phyloP scores from a whole-genome alignment of 1,140 invertebrate genomes.

The Mactra quadrangularis region DNA sequence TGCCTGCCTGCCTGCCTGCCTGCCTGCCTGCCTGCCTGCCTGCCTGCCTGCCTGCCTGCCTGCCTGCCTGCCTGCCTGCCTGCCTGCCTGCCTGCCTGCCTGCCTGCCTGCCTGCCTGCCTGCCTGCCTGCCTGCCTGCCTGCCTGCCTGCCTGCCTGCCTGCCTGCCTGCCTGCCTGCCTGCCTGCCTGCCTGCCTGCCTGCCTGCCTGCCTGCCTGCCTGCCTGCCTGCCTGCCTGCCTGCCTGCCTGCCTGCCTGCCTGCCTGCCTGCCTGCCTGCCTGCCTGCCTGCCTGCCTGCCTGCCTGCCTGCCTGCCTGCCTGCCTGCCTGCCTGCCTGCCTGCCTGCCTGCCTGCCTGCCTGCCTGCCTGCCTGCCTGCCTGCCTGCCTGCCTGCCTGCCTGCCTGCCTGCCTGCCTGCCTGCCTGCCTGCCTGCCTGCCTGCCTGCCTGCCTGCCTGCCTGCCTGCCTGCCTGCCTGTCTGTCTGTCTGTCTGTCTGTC shows the following conservation, averaged over 20 bases:
- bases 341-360: not conserved
- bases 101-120: too few relatives aligned
- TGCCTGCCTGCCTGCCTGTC: too few relatives aligned
- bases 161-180: slow-evolving; percentile 56
- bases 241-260: too few relatives aligned
- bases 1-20: not conserved
- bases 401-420: too few relatives aligned
- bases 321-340: too few relatives aligned
- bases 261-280: too few relatives aligned
- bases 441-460: not conserved
- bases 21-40: not conserved
- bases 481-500: not conserved
- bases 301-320: too few relatives aligned
- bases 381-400: not conserved
- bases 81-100: too few relatives aligned
- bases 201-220: slow-evolving; percentile 57
- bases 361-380: not conserved
- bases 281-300: too few relatives aligned
- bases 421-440: not conserved
- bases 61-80: too few relatives aligned
- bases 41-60: too few relatives aligned
- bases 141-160: slow-evolving; percentile 19
- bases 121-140: not conserved
- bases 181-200: slow-evolving; percentile 59
- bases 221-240: slow-evolving; percentile 6